Percentiles rank a stretch among this genome's conserved stretches.
Conservation (phyloP, 23 tunicate genomes). For the Styela plicata region DNA sequence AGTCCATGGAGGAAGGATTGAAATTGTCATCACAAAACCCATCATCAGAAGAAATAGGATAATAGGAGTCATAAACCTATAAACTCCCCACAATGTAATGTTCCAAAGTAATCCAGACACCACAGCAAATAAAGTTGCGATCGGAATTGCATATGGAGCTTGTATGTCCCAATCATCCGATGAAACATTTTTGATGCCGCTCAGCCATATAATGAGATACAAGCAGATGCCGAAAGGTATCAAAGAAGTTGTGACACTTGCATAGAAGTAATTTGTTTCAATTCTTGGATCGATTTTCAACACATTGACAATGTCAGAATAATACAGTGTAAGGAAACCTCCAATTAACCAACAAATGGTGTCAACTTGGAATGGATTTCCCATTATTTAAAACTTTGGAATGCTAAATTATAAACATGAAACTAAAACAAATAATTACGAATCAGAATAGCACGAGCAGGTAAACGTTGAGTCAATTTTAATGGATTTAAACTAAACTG, state of each 20-base stretch:
- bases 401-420: too few species aligned
- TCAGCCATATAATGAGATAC: conserved; percentile 52
- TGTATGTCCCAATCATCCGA: conserved; percentile 70
- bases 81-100: conserved; percentile 58
- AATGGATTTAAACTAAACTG: too few species aligned
- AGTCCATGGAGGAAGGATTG: conserved; percentile 45
- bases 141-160: conserved; percentile 42
- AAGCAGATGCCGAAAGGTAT: conserved; percentile 36
- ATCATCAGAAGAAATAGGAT: conserved; percentile 49
- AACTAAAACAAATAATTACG: too few species aligned
- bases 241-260: conserved; percentile 22
- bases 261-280: conserved; percentile 14
- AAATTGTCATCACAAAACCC: conserved; percentile 67
- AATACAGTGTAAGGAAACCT: conserved; percentile 47
- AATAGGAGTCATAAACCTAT: conserved; percentile 58
- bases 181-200: conserved; percentile 34
- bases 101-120: conserved; percentile 60
- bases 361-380: conserved; percentile 37
- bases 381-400: too few species aligned
- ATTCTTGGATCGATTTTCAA: conserved; percentile 41
- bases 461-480: too few species aligned
- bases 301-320: conserved; percentile 45
- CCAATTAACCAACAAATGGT: conserved; percentile 54
- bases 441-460: too few species aligned
- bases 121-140: conserved; percentile 50